phyloP scores from a whole-genome alignment of 2,888 invertebrate genomes.

The Cryptocheilus praepositus region DNA sequence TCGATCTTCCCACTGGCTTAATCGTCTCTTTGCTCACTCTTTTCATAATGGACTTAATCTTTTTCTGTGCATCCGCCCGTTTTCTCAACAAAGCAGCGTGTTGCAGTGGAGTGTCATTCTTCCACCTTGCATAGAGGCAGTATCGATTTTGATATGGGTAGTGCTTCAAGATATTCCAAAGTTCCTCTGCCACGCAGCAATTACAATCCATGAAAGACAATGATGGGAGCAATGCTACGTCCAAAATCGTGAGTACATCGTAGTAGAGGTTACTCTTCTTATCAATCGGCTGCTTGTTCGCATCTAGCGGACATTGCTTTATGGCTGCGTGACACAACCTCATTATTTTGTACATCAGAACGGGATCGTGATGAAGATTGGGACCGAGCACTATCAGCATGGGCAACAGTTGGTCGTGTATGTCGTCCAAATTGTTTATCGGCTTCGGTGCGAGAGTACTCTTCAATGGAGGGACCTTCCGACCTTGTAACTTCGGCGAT shows the following conservation, averaged over 20 bases:
- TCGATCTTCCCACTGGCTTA: slow-evolving; percentile 95
- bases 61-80: slow-evolving; percentile 90
- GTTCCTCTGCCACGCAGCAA: slow-evolving; percentile 97
- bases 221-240: slow-evolving; percentile 92
- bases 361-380: slow-evolving; percentile 89
- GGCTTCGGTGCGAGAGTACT: slow-evolving; percentile 80
- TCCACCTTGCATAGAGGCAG: slow-evolving; percentile 96
- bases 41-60: slow-evolving; percentile 97
- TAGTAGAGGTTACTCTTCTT: slow-evolving; percentile 80
- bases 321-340: slow-evolving; percentile 74
- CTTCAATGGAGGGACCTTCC: slow-evolving; percentile 74
- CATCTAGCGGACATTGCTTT: slow-evolving; percentile 67
- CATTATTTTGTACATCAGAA: slow-evolving; percentile 91
- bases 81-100: slow-evolving; percentile 91
- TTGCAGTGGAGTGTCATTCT: slow-evolving; percentile 89
- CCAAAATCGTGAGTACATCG: slow-evolving; percentile 90
- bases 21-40: slow-evolving; percentile 98
- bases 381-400: slow-evolving; percentile 92
- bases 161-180: slow-evolving; percentile 91
- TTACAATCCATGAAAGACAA: slow-evolving; percentile 95
- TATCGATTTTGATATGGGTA: slow-evolving; percentile 91
- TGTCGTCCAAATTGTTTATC: slow-evolving; percentile 83
- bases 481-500: slow-evolving; percentile 82
- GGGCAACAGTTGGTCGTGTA: slow-evolving; percentile 87
- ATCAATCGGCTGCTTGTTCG: slow-evolving; percentile 65